Percentiles rank a stretch among this genome's conserved stretches.
phyloP scores from a whole-genome alignment of 1,140 invertebrate species.

The Drosophila miranda region DNA sequence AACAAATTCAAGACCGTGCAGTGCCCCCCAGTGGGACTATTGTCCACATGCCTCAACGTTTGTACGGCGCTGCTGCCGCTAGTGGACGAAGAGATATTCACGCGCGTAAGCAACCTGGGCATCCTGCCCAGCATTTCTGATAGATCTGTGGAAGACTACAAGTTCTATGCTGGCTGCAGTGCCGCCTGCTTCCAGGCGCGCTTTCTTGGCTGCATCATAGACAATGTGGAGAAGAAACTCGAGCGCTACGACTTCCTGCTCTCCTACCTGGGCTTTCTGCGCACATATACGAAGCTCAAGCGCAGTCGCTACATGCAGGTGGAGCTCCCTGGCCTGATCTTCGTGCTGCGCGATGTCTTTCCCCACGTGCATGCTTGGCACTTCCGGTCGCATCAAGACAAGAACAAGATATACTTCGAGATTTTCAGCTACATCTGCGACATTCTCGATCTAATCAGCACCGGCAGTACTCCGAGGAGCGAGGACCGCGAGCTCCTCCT shows the following conservation, averaged over 20 bases:
- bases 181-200: constrained; percentile 83
- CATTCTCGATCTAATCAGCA: constrained; percentile 82
- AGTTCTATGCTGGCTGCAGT: constrained; percentile 83
- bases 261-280: constrained; percentile 84
- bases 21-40: constrained; percentile 83
- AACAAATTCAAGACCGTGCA: constrained; percentile 85
- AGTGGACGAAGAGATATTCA: constrained; percentile 86
- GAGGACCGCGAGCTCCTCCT: constrained; percentile 72
- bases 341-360: constrained; percentile 86
- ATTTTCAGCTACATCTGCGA: constrained; percentile 85
- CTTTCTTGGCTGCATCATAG: constrained; percentile 83
- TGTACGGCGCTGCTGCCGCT: constrained; percentile 85
- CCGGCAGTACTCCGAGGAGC: constrained; percentile 37
- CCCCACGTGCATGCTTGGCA: constrained; percentile 87
- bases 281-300: constrained; percentile 83
- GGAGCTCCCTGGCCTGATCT: constrained; percentile 86
- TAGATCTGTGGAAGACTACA: constrained; percentile 81
- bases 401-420: constrained; percentile 83
- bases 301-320: constrained; percentile 82
- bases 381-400: constrained; percentile 83
- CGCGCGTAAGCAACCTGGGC: constrained; percentile 84
- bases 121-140: constrained; percentile 83
- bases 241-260: constrained; percentile 83
- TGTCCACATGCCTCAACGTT: constrained; percentile 85
- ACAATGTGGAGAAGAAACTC: constrained; percentile 83